Conservation (phyloP, 2,113 vertebrate genomes). For the Antidorcas marsupialis region DNA sequence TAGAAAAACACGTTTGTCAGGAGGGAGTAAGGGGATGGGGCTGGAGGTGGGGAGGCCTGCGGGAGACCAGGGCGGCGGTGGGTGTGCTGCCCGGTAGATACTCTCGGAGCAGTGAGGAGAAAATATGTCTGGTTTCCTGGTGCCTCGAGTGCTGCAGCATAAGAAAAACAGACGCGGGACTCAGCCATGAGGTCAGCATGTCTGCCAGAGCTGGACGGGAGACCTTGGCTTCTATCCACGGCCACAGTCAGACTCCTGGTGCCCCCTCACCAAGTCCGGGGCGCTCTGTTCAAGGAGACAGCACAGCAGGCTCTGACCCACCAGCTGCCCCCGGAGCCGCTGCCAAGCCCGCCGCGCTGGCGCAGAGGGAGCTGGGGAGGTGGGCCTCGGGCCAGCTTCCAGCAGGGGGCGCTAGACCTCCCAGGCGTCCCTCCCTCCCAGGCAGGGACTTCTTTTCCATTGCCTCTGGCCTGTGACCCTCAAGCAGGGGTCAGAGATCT, state of each 20-base stretch:
- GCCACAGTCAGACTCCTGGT: not conserved
- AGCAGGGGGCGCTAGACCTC: not conserved
- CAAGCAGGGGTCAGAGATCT: not conserved
- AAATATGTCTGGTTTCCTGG: not conserved
- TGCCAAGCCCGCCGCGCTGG: accelerated
- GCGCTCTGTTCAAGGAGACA: not conserved
- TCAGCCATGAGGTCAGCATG: not conserved
- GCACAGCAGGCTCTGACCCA: not conserved
- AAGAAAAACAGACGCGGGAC: not conserved
- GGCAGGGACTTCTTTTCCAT: not conserved
- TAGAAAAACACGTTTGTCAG: not conserved
- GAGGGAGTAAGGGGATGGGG: not conserved
- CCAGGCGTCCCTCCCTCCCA: not conserved
- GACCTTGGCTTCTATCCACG: not conserved
- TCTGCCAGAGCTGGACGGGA: not conserved
- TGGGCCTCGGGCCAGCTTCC: not conserved
- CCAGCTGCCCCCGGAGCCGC: not conserved
- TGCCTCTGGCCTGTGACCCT: not conserved
- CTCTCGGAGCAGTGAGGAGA: not conserved
- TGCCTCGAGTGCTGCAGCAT: not conserved
- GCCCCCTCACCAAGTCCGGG: not conserved
- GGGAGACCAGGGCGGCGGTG: not conserved
- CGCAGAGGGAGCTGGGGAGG: accelerated
- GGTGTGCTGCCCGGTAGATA: not conserved
- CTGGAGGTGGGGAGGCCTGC: not conserved